Evolutionary conservation across 1,140 invertebrate species (phyloP), one percentile per base, ranked within the genome.

Genomic region (Drosophila tani): DNA sequence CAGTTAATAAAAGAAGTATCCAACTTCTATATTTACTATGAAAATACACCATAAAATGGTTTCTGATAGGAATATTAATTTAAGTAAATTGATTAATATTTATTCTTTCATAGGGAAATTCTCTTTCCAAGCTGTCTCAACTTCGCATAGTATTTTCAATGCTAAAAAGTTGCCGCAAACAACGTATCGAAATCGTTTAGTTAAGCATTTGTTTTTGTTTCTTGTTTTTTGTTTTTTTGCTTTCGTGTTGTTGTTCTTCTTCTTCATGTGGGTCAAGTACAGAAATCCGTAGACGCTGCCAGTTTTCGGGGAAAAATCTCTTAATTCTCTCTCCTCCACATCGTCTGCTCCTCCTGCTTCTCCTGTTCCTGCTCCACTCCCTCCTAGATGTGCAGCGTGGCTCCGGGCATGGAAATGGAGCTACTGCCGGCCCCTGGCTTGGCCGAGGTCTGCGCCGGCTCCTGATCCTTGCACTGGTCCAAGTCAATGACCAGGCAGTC

Each of bases 401-500:
- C 35, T 11, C 57, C 76, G 27, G 82, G 19, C 11, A 75, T 32
- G 50, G 68, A 46, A 24, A 55, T 40, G 11, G 84, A 73, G 24
- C 35, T 38, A 15, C 58, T 46, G 24, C 58, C 53, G 24, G 35
- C 24, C 8, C 55, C 60, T 11, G 66, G 53, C 65, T 91, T 91
- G 67, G 53, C 46, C 9, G 78, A 77, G 19, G 78, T 68, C 47
- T 79, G 68, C 8, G 75, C 64, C 45, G 81, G 71, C 19, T 74
- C 55, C 49, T 77, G 66, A 9, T 87, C 79, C 67, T 92, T 92
- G 57, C 66, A 62, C 58, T 81, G 91, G 7, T 86, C 91, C 71
- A 92, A 24, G 63, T 92, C 86, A 27, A 92, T 86, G 6, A 91
- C 84, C 21, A 92, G 56, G 21, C 91, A 92, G 29, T 92, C 91